Base-by-base conservation (phyloP, 2,888 invertebrate genomes). In the Cordylochernes scorpioides region DNA sequence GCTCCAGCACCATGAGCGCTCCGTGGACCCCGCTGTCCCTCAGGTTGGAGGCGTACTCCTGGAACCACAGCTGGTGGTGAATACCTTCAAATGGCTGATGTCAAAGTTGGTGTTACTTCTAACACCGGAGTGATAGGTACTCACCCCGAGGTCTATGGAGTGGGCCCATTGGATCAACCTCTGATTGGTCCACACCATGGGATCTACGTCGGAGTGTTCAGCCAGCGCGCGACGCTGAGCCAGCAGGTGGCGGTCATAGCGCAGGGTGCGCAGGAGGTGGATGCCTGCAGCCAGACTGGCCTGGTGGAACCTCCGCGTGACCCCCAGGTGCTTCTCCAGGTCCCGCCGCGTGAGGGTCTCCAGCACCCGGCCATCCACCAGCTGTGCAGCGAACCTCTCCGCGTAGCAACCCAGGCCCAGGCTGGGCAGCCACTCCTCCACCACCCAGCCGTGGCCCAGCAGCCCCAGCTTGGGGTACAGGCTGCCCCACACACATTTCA, bases 151-250 rank as follows among this genome's bases (percentile, higher is more conserved):
- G 60, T 88, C 84, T 50, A 88, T 84, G 52, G 73, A 74, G 47
- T 77, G 65, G 16, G 80, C 73, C 88, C 86, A 88, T 49, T 77
- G 69, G 46, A 84, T 71, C 53, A 86, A 78, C 48, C 84, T 66
- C 51, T 78, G 74, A 59, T 84, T 86, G 45, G 82, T 84, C 88
- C 88, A 88, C 29, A 88, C 82, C 43, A 86, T 62, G 28, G 84
- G 82, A 59, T 88, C 86, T 4, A 71, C 71, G 50, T 80, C 75
- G 34, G 71, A 67, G 44, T 69, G 70, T 51, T 84, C 82, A 50
- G 77, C 75, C 50, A 78, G 75, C 49, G 75, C 69, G 43, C 84
- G 64, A 42, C 84, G 61, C 45, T 84, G 72, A 21, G 75, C 73
- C 42, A 86, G 57, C 27, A 77, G 72, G 75, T 54, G 52, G 39